phyloP scores from a whole-genome alignment of 2,113 vertebrate species.

The Notothenia rossii region DNA sequence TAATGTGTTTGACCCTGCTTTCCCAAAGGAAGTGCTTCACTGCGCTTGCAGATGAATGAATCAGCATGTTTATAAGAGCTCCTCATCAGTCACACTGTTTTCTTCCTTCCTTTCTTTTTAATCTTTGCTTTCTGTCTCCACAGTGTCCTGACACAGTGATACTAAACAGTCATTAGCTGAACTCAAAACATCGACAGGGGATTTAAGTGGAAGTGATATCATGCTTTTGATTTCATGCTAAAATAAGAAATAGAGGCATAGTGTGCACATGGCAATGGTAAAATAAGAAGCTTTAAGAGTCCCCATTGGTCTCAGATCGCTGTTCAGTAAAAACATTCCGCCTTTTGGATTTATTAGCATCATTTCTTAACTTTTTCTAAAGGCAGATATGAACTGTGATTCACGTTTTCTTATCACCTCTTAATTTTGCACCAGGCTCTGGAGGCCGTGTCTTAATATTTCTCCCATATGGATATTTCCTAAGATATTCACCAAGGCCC shows the following conservation, averaged over 20 bases:
- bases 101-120: slow-evolving; percentile 20
- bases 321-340: slow-evolving; percentile 13
- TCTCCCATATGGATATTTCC: slow-evolving; percentile 37
- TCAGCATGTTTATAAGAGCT: slow-evolving; percentile 73
- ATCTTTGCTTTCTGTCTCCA: slow-evolving; percentile 42
- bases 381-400: slow-evolving; percentile 26
- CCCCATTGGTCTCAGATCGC: slow-evolving; percentile 5
- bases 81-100: slow-evolving; percentile 70
- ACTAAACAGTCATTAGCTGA: slow-evolving; percentile 52
- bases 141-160: slow-evolving; percentile 43
- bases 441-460: slow-evolving; percentile 34
- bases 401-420: slow-evolving; percentile 31
- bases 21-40: slow-evolving; percentile 71
- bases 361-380: slow-evolving; percentile 9
- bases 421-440: slow-evolving; percentile 19
- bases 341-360: slow-evolving; percentile 14
- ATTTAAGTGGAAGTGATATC: slow-evolving; percentile 22
- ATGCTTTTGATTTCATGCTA: slow-evolving; percentile 16
- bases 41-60: slow-evolving; percentile 67
- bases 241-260: slow-evolving; percentile 22
- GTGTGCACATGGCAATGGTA: not conserved
- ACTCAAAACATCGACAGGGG: slow-evolving; percentile 40
- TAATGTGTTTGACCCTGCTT: slow-evolving; percentile 77
- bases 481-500: slow-evolving; percentile 40
- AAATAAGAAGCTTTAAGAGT: not conserved